Evolutionary conservation across 2,113 vertebrate species (phyloP), one percentile per base, ranked within the genome.

Genomic region (Loxodonta africana): DNA sequence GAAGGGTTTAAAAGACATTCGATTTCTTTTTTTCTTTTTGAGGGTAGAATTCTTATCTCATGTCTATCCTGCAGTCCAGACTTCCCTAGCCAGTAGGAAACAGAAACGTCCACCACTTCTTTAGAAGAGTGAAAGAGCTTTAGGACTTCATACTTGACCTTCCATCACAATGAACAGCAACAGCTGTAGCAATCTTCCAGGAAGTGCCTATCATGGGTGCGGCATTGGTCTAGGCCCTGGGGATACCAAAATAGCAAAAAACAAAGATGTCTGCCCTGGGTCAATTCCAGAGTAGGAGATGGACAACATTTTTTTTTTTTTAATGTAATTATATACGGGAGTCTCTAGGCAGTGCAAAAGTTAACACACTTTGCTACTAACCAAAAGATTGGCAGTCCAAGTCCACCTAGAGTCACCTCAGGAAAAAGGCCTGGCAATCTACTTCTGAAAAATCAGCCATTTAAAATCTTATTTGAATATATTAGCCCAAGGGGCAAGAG

Each of bases 1-100:
- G 63, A 92, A 87, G 57, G 76, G 80, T 97, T 97, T 63, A 91
- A 95, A 88, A 30, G 82, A 46, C 20, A 74, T 78, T 44, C 10
- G 21, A 2, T 71, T 33, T 65, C 11, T 11, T 46, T n/a, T 51
- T 65, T 26, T 41, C 6, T 90, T 90, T 93, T 48, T 95, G 51
- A 94, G 23, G 15, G 11, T 26, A 71, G 80, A 80, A 80, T 8
- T 44, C n/a, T 93, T 67, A 63, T 12, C 3, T 74, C 26, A 25
- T 57, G 81, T 83, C 26, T 69, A 1, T 30, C 67, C 30, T 95
- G 8, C 26, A 51, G 6, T 60, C n/a, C 46, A 20, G 57, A 37
- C n/a, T 44, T 8, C n/a, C 65, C 48, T 44, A 26, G 10, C 76
- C 67, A 53, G 1, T 46, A 74, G 62, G 48, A 81, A 88, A 73